Evolutionary conservation across 2,113 vertebrate species (phyloP).

Genomic region (Campylomormyrus tamandua): DNA sequence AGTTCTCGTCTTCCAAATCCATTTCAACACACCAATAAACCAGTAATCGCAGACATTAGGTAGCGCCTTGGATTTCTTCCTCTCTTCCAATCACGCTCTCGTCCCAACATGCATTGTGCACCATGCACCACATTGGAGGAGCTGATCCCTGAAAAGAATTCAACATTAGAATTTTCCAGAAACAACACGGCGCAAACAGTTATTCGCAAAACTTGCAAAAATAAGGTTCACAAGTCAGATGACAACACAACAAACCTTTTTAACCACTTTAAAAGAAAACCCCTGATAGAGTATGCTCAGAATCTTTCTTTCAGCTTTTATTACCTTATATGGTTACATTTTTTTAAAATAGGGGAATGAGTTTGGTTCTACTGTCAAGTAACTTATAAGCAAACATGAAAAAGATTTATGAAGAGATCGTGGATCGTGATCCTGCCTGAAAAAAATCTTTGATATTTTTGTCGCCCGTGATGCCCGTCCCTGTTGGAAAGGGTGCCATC

Average conservation of each 20-base stretch:
- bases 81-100: no score
- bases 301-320: neutral
- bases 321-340: neutral
- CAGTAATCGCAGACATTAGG: no score
- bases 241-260: neutral
- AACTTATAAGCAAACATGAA: neutral
- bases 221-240: neutral
- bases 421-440: neutral
- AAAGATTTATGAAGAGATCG: neutral
- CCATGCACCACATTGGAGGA: neutral
- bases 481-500: neutral
- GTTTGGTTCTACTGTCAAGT: neutral
- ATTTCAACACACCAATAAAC: no score
- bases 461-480: neutral
- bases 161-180: neutral
- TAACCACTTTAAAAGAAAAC: neutral
- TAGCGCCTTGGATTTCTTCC: no score
- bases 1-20: no score
- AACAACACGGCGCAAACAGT: neutral
- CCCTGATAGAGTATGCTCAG: neutral
- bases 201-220: neutral
- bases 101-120: no score
- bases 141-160: neutral
- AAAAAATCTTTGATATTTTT: neutral
- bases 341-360: no score